Evolutionary conservation across 2,888 invertebrate genomes (phyloP).

Genomic region (Achlya flavicornis): DNA sequence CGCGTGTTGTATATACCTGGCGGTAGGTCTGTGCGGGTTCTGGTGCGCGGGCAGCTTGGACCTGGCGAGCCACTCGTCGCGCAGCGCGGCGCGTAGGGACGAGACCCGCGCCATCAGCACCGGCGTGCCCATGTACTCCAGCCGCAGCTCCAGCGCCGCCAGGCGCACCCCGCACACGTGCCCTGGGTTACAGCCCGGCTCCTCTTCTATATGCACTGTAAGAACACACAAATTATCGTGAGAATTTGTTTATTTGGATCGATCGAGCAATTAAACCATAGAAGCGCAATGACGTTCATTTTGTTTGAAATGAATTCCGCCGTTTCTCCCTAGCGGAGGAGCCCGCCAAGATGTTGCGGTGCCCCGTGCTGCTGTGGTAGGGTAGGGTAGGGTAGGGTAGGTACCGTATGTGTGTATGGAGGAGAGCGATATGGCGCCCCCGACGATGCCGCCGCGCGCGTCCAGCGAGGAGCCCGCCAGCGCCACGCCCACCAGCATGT

Average conservation of each 20-base stretch:
- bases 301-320: no score
- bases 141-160: conserved; percentile 93
- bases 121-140: conserved; percentile 99
- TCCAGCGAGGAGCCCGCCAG: conserved; percentile 95
- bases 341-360: conserved; percentile 96
- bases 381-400: no score
- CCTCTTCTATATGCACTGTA: conserved; percentile 93
- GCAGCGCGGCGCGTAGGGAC: conserved; percentile 85
- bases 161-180: conserved; percentile 93
- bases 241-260: no score
- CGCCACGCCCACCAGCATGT: conserved; percentile 94
- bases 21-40: conserved; percentile 37
- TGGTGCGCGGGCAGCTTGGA: conserved; percentile 24
- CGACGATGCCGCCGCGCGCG: conserved; percentile 98
- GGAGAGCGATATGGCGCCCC: conserved; percentile 96
- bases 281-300: no score
- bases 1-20: no score
- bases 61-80: conserved; percentile 89
- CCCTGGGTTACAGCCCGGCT: conserved; percentile 94
- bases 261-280: no score
- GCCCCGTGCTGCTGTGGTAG: conserved; percentile 91
- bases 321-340: conserved; percentile 87
- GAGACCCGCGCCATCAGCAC: conserved; percentile 96
- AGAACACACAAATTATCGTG: no score
- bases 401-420: conserved; percentile 92